phyloP scores from a whole-genome alignment of 2,113 vertebrate species.

The Plestiodon gilberti region DNA sequence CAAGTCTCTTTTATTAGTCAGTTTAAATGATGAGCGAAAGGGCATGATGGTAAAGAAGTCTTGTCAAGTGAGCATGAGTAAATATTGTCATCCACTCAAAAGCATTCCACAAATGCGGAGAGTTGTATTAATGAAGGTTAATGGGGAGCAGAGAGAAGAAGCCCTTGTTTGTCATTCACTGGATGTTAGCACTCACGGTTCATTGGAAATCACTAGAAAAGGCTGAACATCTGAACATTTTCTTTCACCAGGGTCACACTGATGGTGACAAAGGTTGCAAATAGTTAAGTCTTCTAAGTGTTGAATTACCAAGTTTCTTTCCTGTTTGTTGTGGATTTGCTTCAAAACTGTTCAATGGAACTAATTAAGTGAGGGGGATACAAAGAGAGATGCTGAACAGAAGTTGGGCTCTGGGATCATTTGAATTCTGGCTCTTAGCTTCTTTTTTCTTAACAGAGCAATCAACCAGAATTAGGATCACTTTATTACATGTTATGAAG shows the following conservation, averaged over 20 bases:
- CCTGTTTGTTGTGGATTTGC: not conserved
- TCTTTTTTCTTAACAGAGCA: not conserved
- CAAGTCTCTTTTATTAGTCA: conserved; percentile 12
- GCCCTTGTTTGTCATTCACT: not conserved
- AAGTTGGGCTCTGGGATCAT: not conserved
- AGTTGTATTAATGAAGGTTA: conserved; percentile 5
- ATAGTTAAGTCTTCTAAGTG: not conserved
- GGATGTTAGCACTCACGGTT: conserved; percentile 14
- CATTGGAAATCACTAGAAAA: not conserved
- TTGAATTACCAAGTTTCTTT: conserved; percentile 16
- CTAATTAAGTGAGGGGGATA: conserved; percentile 11
- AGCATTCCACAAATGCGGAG: not conserved
- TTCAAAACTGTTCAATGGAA: conserved; percentile 21
- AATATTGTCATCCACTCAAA: conserved; percentile 1
- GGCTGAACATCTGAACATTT: not conserved
- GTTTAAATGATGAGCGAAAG: not conserved
- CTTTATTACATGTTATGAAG: not conserved
- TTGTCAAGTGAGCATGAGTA: conserved; percentile 20
- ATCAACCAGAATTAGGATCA: not conserved
- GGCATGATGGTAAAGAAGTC: conserved; percentile 4
- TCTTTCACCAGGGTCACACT: conserved; percentile 10
- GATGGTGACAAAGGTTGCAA: conserved; percentile 24
- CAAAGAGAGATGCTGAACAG: conserved; percentile 11
- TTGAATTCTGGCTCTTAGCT: not conserved
- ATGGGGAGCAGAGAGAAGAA: not conserved